Percentiles rank a stretch among this genome's conserved stretches.
phyloP scores from a whole-genome alignment of 2,113 vertebrate genomes.

The Bubo bubo region DNA sequence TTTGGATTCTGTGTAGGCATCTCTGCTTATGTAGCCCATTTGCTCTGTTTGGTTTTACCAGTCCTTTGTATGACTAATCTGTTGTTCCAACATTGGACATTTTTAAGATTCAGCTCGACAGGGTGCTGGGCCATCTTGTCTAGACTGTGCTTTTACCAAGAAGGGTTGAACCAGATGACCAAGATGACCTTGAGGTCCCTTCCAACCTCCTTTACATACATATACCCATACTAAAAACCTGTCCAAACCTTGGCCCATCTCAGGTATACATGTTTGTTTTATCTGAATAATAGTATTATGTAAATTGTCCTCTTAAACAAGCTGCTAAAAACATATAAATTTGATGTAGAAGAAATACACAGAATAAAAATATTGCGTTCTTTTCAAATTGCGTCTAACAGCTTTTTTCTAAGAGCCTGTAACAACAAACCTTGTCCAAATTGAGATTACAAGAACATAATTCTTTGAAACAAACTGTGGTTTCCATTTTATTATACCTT shows the following conservation, averaged over 20 bases:
- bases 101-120: too few relatives aligned
- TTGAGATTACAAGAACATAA: not conserved
- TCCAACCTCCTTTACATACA: not conserved
- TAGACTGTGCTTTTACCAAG: too few relatives aligned
- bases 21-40: not conserved
- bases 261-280: not conserved
- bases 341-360: not conserved
- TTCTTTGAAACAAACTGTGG: not conserved
- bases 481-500: not conserved
- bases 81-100: not conserved
- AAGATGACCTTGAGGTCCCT: too few relatives aligned
- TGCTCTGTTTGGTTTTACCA: not conserved
- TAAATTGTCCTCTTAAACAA: not conserved
- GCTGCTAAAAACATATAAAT: not conserved
- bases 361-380: not conserved
- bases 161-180: too few relatives aligned
- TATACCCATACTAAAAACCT: not conserved
- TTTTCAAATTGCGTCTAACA: not conserved
- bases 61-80: not conserved
- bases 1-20: not conserved
- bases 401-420: not conserved
- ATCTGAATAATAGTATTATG: not conserved
- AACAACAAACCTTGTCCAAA: not conserved
- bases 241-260: not conserved
- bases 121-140: too few relatives aligned